A percentile compares a stretch with the other conserved stretches of the same genome.
phyloP scores from a whole-genome alignment of 2,113 vertebrate genomes.

The Nymphicus hollandicus region DNA sequence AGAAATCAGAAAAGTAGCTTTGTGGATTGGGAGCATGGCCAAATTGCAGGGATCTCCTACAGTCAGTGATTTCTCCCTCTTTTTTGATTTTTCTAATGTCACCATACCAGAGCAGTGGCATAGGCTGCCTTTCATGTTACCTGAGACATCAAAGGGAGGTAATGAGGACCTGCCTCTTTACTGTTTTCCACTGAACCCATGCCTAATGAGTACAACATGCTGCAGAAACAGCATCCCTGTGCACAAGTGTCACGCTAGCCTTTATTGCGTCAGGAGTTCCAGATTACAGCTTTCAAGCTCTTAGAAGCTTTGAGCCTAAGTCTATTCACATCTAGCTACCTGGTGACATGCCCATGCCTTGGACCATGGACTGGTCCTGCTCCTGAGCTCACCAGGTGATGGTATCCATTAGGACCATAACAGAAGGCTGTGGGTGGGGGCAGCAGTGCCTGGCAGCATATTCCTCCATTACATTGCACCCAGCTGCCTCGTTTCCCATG shows the following conservation, averaged over 20 bases:
- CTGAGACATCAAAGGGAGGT: background rate
- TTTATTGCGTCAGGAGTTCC: fast-evolving
- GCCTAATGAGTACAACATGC: background rate
- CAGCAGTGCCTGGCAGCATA: background rate
- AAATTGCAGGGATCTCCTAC: background rate
- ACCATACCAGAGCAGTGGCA: background rate
- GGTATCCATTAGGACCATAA: background rate
- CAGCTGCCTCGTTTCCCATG: background rate
- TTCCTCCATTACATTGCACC: background rate
- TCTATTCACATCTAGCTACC: background rate
- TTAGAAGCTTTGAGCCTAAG: background rate
- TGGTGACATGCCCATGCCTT: fast-evolving
- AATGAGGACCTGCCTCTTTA: background rate
- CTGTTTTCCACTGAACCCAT: background rate
- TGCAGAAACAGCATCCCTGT: background rate
- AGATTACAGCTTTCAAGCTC: background rate
- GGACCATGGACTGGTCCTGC: background rate
- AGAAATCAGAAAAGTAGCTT: background rate
- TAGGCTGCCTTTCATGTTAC: background rate
- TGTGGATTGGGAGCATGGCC: background rate
- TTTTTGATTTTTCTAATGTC: background rate
- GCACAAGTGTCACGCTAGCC: fast-evolving
- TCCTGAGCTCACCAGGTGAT: background rate
- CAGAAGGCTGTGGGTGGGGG: fast-evolving
- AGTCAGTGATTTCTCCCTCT: background rate